A percentile compares a stretch with the other conserved stretches of the same genome.
phyloP scores from a whole-genome alignment of 2,888 invertebrate species.

The Cryptocheilus praepositus region DNA sequence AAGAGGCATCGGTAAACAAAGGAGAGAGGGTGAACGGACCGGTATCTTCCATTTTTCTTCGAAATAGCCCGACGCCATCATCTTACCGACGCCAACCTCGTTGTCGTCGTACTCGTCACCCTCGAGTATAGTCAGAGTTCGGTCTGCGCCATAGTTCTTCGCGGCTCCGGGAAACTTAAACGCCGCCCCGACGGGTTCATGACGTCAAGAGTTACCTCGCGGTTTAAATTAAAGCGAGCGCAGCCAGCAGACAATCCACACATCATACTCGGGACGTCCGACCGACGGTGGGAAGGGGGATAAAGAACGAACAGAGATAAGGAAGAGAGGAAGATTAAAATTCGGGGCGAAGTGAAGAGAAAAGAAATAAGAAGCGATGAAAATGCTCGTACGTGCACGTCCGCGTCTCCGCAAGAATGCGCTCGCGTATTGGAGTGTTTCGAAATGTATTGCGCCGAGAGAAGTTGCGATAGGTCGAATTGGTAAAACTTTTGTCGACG shows the following conservation, averaged over 20 bases:
- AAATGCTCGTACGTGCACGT: too few species aligned
- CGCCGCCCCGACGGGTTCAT: conserved; percentile 35
- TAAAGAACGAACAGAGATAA: too few species aligned
- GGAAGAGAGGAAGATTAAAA: conserved; percentile 11
- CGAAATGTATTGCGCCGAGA: conserved; percentile 13
- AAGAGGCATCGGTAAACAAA: conserved; percentile 47
- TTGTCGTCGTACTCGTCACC: conserved; percentile 27
- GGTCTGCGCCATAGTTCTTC: conserved; percentile 13
- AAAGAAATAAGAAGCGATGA: background rate
- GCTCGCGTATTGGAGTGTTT: conserved; percentile 7
- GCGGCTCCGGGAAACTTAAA: conserved; percentile 49
- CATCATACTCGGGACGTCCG: conserved; percentile 10
- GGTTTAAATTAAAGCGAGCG: conserved; percentile 54
- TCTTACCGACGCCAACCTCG: background rate
- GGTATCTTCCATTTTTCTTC: conserved; percentile 2
- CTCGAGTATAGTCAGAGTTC: conserved; percentile 10
- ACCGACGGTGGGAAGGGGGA: background rate
- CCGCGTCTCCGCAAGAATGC: background rate
- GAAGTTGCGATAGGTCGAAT: conserved; percentile 18
- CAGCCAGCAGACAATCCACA: conserved; percentile 50
- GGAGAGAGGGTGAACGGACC: conserved; percentile 16
- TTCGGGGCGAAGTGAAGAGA: background rate
- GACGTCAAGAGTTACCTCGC: conserved; percentile 52
- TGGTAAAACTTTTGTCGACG: conserved; percentile 7
- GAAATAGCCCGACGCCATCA: too few species aligned